phyloP scores from a whole-genome alignment of 2,888 invertebrate genomes.

The Lampropteryx suffumata region DNA sequence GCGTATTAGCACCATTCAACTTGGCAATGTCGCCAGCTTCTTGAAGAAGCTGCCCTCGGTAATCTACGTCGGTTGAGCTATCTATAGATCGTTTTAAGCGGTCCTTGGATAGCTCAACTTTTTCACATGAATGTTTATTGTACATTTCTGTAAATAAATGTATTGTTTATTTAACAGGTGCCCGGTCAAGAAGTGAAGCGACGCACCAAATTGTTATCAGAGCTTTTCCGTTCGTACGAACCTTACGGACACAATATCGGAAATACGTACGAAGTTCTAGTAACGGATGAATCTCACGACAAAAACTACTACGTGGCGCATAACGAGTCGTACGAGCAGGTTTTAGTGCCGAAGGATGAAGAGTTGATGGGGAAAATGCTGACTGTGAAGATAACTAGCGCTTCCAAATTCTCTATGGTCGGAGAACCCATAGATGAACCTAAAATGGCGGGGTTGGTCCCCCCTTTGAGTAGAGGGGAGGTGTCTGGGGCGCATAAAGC shows the following conservation, averaged over 20 bases:
- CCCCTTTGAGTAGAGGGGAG: constrained; percentile 79
- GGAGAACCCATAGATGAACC: constrained; percentile 85
- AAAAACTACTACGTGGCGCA: constrained; percentile 95
- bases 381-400: constrained; percentile 87
- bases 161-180: constrained; percentile 65
- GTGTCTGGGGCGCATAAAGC: constrained; percentile 73
- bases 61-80: too few relatives aligned
- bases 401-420: constrained; percentile 90
- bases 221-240: constrained; percentile 94
- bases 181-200: constrained; percentile 94
- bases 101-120: too few relatives aligned
- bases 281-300: constrained; percentile 97
- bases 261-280: constrained; percentile 89
- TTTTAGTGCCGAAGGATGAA: constrained; percentile 90
- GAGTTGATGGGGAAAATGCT: constrained; percentile 92
- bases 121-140: too few relatives aligned
- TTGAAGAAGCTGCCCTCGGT: too few relatives aligned
- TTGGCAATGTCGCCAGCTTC: too few relatives aligned
- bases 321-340: constrained; percentile 96
- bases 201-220: constrained; percentile 93
- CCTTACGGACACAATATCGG: constrained; percentile 90
- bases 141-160: too few relatives aligned
- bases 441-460: constrained; percentile 76
- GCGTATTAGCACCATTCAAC: too few relatives aligned
- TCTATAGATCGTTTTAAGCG: too few relatives aligned